phyloP scores from a whole-genome alignment of 2,888 invertebrate genomes.

The Platycheirus albimanus region DNA sequence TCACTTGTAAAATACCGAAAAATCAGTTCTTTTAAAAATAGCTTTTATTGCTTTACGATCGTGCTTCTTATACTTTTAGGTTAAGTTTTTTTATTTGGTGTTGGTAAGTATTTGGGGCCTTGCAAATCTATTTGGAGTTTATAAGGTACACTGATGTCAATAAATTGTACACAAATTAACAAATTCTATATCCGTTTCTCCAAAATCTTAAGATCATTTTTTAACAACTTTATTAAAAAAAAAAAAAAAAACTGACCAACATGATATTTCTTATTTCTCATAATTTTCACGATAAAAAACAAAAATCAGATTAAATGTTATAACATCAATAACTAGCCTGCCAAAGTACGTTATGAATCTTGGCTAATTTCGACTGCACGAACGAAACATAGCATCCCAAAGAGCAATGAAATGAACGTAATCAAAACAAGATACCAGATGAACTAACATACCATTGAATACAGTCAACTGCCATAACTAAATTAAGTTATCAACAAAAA shows the following conservation, averaged over 20 bases:
- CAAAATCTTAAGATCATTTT: too few relatives aligned
- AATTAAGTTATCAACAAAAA: conserved; percentile 56
- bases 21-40: too few relatives aligned
- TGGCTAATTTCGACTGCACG: conserved; percentile 84
- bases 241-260: neutral
- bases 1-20: too few relatives aligned
- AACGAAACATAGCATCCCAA: conserved; percentile 38
- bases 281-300: conserved; percentile 36
- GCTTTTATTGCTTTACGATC: too few relatives aligned
- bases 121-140: too few relatives aligned
- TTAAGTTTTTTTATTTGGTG: too few relatives aligned
- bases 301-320: conserved; percentile 88
- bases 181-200: too few relatives aligned
- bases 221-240: too few relatives aligned
- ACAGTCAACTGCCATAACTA: conserved; percentile 72
- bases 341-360: conserved; percentile 94
- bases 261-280: conserved; percentile 5
- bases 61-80: too few relatives aligned
- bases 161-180: too few relatives aligned
- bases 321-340: conserved; percentile 93
- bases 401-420: conserved; percentile 41
- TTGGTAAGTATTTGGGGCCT: conserved; percentile 9
- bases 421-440: conserved; percentile 7
- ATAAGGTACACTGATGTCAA: too few relatives aligned
- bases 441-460: conserved; percentile 70